These are phyloP conservation scores for Pangasianodon gigas DNA, from an alignment of 2,113 vertebrate genomes.

Conservation along the genomic window DNA sequence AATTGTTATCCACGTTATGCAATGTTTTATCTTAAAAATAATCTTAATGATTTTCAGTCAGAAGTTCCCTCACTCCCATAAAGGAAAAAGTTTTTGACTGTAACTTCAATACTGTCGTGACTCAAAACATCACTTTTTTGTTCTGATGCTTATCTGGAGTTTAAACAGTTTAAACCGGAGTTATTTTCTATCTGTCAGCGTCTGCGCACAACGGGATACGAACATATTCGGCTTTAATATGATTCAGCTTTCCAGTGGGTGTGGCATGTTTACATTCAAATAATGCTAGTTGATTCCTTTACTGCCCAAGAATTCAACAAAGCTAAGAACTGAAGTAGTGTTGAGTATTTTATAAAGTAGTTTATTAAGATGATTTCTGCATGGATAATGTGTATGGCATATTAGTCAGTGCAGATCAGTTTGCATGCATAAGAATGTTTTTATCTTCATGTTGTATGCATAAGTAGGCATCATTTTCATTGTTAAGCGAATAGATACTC, in stretches of 20 bases:
- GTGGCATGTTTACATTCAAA: not conserved
- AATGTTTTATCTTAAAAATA: conserved; percentile 11
- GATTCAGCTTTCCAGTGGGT: conserved; percentile 24
- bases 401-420: not conserved
- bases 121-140: not conserved
- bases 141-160: conserved; percentile 18
- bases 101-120: not conserved
- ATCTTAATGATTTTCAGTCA: conserved; percentile 66
- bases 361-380: not conserved
- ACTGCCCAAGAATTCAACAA: not conserved
- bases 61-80: conserved; percentile 61
- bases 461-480: not conserved
- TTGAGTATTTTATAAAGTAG: not conserved
- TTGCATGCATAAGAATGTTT: not conserved
- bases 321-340: not conserved
- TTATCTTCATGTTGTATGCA: too few species aligned
- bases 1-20: not conserved
- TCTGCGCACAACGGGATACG: conserved; percentile 67
- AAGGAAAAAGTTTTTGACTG: not conserved
- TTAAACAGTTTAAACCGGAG: not conserved
- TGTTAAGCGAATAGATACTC: not conserved
- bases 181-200: conserved; percentile 53
- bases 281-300: not conserved
- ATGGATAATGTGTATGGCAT: not conserved
- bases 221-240: conserved; percentile 56